A percentile compares a stretch with the other conserved stretches of the same genome.
These are phyloP conservation scores for Cybosia mesomella DNA, from an alignment of 2,888 invertebrate genomes.

Conservation along the genomic window DNA sequence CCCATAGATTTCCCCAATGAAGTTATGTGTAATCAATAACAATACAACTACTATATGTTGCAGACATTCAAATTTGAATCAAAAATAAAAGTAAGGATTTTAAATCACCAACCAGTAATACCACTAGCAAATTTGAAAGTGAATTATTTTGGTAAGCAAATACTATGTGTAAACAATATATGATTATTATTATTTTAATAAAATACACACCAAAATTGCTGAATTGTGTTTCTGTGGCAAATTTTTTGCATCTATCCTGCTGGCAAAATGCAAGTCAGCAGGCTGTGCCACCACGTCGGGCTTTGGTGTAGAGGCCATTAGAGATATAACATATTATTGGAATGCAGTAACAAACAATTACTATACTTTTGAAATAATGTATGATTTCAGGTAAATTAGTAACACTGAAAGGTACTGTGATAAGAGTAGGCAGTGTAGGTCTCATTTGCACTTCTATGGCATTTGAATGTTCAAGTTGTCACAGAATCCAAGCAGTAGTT, in stretches of 20 bases:
- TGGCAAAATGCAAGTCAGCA: too few species aligned
- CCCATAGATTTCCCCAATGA: too few species aligned
- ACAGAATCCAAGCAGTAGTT: conserved; percentile 88
- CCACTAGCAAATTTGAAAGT: conserved; percentile 90
- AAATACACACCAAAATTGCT: too few species aligned
- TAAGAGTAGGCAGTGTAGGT: conserved; percentile 91
- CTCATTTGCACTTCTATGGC: conserved; percentile 92
- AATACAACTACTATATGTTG: conserved; percentile 15
- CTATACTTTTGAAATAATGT: not conserved
- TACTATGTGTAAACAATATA: not conserved
- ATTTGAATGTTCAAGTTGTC: conserved; percentile 91
- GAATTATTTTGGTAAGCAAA: conserved; percentile 89
- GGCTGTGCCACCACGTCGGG: too few species aligned
- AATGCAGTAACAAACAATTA: not conserved
- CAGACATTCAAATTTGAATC: conserved; percentile 80
- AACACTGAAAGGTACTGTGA: conserved; percentile 94
- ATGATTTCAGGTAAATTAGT: conserved; percentile 89
- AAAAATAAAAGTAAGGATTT: conserved; percentile 75
- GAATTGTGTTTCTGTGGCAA: not conserved
- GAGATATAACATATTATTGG: not conserved
- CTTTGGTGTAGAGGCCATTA: not conserved
- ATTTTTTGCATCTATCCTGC: too few species aligned
- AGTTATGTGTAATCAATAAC: not conserved
- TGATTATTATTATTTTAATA: not conserved
- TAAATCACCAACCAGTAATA: conserved; percentile 88